phyloP scores from a whole-genome alignment of 2,113 vertebrate genomes.

The Tilapia sparmanii region DNA sequence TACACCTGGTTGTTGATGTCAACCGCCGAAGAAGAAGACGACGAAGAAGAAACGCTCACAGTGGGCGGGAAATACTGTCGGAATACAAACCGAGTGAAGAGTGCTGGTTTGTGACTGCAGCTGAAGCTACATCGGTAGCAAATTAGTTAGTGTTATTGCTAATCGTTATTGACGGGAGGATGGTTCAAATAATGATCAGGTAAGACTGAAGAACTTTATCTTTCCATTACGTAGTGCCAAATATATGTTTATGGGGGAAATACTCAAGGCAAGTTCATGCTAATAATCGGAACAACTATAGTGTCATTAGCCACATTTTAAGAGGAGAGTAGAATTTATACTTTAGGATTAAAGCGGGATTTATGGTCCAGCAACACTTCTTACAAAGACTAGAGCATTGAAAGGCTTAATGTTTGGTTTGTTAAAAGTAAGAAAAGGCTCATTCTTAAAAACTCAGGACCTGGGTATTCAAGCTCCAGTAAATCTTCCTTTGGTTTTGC shows the following conservation, averaged over 20 bases:
- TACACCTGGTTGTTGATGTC: neutral
- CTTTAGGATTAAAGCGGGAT: neutral
- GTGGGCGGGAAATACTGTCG: slow-evolving; percentile 32
- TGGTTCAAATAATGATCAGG: slow-evolving; percentile 63
- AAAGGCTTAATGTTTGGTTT: neutral
- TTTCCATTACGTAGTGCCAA: neutral
- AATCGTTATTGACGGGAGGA: neutral
- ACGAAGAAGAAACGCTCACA: neutral
- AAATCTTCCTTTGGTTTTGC: neutral
- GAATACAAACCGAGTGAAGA: neutral
- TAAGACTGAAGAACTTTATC: neutral
- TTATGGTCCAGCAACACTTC: neutral
- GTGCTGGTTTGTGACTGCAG: neutral
- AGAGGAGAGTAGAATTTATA: neutral
- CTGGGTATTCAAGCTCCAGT: neutral
- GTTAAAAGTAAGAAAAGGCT: neutral
- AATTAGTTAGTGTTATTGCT: neutral
- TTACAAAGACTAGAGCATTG: neutral
- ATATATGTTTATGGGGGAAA: neutral
- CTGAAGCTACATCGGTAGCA: neutral
- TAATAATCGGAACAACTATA: neutral
- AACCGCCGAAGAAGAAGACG: neutral
- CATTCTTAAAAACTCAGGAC: neutral
- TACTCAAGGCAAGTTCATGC: neutral
- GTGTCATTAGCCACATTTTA: neutral